Conservation (phyloP, 2,113 vertebrate species). For the Lepus europaeus region DNA sequence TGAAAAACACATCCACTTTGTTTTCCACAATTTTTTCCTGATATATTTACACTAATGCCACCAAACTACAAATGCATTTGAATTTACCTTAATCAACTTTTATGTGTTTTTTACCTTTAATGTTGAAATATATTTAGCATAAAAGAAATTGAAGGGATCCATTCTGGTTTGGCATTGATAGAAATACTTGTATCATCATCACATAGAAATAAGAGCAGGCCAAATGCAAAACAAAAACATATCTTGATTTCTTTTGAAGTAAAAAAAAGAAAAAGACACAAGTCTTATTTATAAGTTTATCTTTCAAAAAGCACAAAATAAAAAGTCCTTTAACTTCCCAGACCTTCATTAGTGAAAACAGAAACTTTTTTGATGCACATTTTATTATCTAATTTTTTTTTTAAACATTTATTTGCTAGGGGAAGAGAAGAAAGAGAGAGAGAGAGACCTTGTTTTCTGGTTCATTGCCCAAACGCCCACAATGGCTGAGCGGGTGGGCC, state of each 20-base stretch:
- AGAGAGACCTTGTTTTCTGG: too few relatives aligned
- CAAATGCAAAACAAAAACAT: not conserved
- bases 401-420: too few relatives aligned
- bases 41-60: not conserved
- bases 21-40: slow-evolving; percentile 5
- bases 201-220: not conserved
- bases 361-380: not conserved
- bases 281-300: slow-evolving; percentile 9
- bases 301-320: not conserved
- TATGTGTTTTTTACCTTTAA: not conserved
- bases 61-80: not conserved
- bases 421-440: too few relatives aligned
- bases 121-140: not conserved
- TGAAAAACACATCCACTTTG: slow-evolving; percentile 30
- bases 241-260: not conserved
- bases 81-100: slow-evolving; percentile 18
- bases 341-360: not conserved
- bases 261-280: not conserved
- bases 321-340: not conserved
- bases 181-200: not conserved
- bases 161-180: not conserved
- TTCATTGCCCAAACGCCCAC: too few relatives aligned
- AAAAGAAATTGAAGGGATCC: not conserved
- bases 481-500: too few relatives aligned
- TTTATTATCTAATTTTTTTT: too few relatives aligned